Evolutionary conservation across 2,113 vertebrate genomes (phyloP).

Genomic region (Haemorhous mexicanus): DNA sequence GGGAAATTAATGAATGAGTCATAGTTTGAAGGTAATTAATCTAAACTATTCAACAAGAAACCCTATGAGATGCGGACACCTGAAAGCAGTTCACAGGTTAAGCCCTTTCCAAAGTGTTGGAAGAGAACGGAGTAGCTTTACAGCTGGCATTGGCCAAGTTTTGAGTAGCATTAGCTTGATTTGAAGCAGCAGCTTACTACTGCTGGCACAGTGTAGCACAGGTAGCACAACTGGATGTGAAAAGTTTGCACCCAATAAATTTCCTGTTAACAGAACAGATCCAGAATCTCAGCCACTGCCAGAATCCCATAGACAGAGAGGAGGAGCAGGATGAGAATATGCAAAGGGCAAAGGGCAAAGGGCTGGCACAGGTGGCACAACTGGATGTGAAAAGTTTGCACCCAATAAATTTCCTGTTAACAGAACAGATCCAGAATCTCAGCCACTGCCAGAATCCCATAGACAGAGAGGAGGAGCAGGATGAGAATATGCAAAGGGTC

Average conservation of each 20-base stretch:
- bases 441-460: not conserved
- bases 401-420: not conserved
- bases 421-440: not conserved
- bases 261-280: not conserved
- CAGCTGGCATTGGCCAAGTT: not conserved
- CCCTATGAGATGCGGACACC: not conserved
- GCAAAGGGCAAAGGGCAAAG: too few species aligned
- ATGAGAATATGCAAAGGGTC: not conserved
- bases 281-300: not conserved
- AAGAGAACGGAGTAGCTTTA: not conserved
- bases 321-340: accelerated
- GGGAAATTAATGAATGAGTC: not conserved
- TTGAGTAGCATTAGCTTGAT: not conserved
- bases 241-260: not conserved
- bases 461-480: accelerated
- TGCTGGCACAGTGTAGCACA: not conserved
- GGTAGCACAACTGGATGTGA: not conserved
- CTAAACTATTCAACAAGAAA: not conserved
- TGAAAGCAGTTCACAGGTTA: not conserved
- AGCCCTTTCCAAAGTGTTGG: not conserved
- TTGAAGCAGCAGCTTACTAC: not conserved
- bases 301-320: not conserved
- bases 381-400: not conserved
- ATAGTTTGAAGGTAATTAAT: not conserved
- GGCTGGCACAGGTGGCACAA: not conserved